Base-by-base conservation (phyloP, 2,113 vertebrate species). In the Hydrochoerus hydrochaeris region DNA sequence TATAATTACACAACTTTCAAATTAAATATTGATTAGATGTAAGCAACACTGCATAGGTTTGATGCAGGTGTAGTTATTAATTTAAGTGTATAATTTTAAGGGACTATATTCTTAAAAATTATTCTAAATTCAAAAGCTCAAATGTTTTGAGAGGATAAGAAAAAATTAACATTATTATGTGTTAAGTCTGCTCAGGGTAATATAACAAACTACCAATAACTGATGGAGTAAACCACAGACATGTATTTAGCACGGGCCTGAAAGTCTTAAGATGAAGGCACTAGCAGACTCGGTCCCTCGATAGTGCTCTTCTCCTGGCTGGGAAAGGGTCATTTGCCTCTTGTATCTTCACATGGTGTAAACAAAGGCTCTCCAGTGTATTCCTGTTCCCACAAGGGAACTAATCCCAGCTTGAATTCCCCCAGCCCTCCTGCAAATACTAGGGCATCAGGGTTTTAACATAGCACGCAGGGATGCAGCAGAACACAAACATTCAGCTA, bases 11-110 rank as follows among this genome's bases (percentile, higher is more conserved):
- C 54, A 95, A 73, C 7, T 77, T 96, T 91, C 71, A 85, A 88
- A 93, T 96, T 86, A 90, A 90, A 52, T 75, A 22, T 65, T 92
- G 35, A 32, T 85, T 87, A 44, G 54, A 67, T 85, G 3, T 44
- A 78, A 73, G 13, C 2, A 60, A 89, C 26, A 82, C 9, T 85
- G 2, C 8, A 83, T 57, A 22, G 6, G 17, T 77, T 88, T n/a
- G 5, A 81, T 63, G 30, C 0, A 91, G 16, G 49, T 57, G 89
- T 84, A 73, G 28, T 85, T 69, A 60, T 63, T 88, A 85, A 65
- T 65, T 63, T 92, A 93, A 94, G 92, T 85, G 11, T 88, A 32
- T 65, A 94, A 84, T 14, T 84, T 91, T 83, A 95, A 87, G 19
- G 58, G 22, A 95, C 86, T 19, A 11, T 78, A 77, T 17, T 58